Evolutionary conservation across 1,140 invertebrate genomes (phyloP), one percentile per base, ranked within the genome.

Genomic region (Dolichoris vasculosae): DNA sequence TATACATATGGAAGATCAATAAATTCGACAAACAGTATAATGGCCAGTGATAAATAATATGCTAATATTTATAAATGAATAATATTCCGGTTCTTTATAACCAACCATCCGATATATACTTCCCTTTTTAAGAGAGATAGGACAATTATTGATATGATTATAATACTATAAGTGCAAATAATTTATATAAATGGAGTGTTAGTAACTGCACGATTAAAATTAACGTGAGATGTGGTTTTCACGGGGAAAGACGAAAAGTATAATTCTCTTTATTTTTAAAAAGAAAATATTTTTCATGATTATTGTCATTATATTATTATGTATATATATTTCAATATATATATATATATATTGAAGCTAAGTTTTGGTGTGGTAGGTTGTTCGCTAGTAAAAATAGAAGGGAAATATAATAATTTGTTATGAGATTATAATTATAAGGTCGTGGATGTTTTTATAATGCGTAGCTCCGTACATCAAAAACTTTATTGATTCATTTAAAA

Each of bases 241-340:
- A 86, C 80, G 76, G 85, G 83, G 80, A 86, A 86, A 86, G 85
- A 83, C 76, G 81, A 86, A 76, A 86, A 86, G 85, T 81, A 86
- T 83, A 81, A 86, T 80, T 86, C 81, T 79, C 67, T 83, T 86
- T 86, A 63, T 67, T 86, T 82, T 83, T 83, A 79, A 71, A 86
- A 83, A 86, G 71, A 83, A 71, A 43, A 82, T 69, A 78, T 83
- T 82, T 84, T 83, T 86, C 83, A 48, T 80, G 83, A 77, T 83
- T 86, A 86, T 83, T 86, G 81, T 83, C 82, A 63, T 73, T 83
- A 83, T 86, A 86, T 83, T 48, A 80, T 82, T 80, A 80, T 78
- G 30, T 85, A 75, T 67, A 80, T 69, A 78, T 78, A 11, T 84
- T 69, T 73, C 63, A 51, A 43, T 80, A 75, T 84, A 55, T 59